Evolutionary conservation across 2,113 vertebrate genomes (phyloP), one percentile per base, ranked within the genome.

Genomic region (Puntigrus tetrazona): DNA sequence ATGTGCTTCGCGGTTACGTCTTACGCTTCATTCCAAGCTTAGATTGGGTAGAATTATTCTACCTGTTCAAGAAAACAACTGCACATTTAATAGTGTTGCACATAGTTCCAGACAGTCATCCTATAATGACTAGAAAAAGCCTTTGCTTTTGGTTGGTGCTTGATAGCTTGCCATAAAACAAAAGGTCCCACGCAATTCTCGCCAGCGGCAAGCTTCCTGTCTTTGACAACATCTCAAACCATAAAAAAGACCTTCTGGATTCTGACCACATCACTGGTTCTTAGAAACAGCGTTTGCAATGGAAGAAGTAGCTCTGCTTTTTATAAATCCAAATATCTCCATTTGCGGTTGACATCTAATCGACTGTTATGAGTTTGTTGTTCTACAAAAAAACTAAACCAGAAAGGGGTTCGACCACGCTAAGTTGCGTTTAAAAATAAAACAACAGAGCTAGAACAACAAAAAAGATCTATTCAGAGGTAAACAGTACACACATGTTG

Each of bases 141-240:
- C 73, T 76, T 59, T 59, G 52, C 31, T 61, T n/a, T n/a, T 38
- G 55, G 22, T 83, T 77, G 43, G 73, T 77, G n/a, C 63, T 84
- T 84, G 57, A 84, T 84, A 65, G 73, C 63, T 45, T 34, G 63
- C 72, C 43, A 52, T 77, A 77, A 65, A 78, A 67, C 70, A 78
- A 78, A 86, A 86, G 45, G 50, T 80, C 27, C 55, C 75, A 55
- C 73, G 84, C 86, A 85, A 73, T 57, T 84, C 70, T 78, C 84
- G 81, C 84, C 77, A 55, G 72, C 78, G 75, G 82, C 81, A 73
- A 82, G 72, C 77, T 78, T 84, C 82, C 81, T 78, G 84, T 76
- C 57, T 59, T 76, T 61, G 87, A 86, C 82, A 84, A 81, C 70
- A 80, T 86, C 81, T 82, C 77, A 63, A 31, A 86, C 22, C 45